These are phyloP conservation scores for Gobionotothen gibberifrons DNA, from an alignment of 2,797 vertebrate genomes.

Conservation along the genomic window DNA sequence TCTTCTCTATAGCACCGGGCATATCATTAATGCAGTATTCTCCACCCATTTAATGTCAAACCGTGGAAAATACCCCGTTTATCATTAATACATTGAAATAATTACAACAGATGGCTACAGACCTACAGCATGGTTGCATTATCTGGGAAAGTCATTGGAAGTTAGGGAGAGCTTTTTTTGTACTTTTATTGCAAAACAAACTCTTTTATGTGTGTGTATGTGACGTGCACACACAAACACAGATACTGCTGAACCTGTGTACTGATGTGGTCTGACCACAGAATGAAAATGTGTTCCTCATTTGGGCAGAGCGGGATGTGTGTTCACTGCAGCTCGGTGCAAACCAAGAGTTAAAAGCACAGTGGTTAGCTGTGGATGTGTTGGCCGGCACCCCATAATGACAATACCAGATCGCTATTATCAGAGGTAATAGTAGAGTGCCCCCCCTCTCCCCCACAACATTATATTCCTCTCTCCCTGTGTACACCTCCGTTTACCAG, in stretches of 20 bases:
- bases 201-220: conserved; percentile 1
- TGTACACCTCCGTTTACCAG: conserved; percentile 27
- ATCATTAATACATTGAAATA: background rate
- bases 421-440: conserved; percentile 84
- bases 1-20: too few species aligned
- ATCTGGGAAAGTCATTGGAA: too few species aligned
- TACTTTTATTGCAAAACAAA: too few species aligned
- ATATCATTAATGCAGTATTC: too few species aligned
- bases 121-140: too few species aligned
- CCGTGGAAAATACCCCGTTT: background rate
- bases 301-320: conserved; percentile 19
- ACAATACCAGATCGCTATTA: conserved; percentile 88
- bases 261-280: conserved; percentile 29
- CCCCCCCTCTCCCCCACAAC: conserved; percentile 46
- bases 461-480: conserved; percentile 8
- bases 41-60: background rate
- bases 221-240: background rate
- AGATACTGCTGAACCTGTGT: conserved; percentile 15
- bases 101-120: background rate
- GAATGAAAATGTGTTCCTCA: conserved; percentile 41
- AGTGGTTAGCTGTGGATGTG: conserved; percentile 68
- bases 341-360: conserved; percentile 62
- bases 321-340: conserved; percentile 7
- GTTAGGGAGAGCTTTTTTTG: too few species aligned
- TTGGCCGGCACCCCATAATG: conserved; percentile 87